Percentiles rank a stretch among this genome's conserved stretches.
Conservation (phyloP, 92 coral and sea anemone species). For the Porites evermanni region DNA sequence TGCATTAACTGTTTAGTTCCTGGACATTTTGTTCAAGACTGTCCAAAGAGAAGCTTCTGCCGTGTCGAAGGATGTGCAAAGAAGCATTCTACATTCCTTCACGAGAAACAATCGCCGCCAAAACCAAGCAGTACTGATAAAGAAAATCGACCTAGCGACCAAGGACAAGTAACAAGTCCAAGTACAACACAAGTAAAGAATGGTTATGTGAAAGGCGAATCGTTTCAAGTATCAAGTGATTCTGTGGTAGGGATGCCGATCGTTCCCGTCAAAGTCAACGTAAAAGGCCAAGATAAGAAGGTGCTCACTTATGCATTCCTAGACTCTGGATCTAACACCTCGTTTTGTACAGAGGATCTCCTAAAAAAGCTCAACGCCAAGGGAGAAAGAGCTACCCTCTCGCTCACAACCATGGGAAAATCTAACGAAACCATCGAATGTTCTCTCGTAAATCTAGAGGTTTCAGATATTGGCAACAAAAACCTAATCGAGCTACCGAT, state of each 20-base stretch:
- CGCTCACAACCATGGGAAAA: constrained; percentile 63
- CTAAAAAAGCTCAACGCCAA: constrained; percentile 24
- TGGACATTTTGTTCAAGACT: constrained; percentile 47
- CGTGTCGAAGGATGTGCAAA: constrained; percentile 59
- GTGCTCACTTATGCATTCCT: constrained; percentile 74
- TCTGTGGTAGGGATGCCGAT: constrained; percentile 42
- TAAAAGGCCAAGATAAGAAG: constrained; percentile 34
- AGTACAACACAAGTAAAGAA: neutral
- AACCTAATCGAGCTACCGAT: constrained; percentile 43
- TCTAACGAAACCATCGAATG: constrained; percentile 35
- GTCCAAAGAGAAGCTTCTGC: constrained; percentile 63
- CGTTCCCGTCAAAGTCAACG: constrained; percentile 73
- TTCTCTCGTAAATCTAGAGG: constrained; percentile 54
- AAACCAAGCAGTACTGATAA: neutral
- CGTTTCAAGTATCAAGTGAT: neutral
- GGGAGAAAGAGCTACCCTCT: constrained; percentile 49
- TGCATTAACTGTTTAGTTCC: constrained; percentile 64
- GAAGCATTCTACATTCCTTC: constrained; percentile 29
- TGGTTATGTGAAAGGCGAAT: neutral
- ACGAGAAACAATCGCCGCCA: neutral
- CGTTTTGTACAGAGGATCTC: constrained; percentile 70
- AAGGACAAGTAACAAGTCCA: neutral
- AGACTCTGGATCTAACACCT: constrained; percentile 76
- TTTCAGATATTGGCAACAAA: constrained; percentile 34
- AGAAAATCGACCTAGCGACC: too few species aligned